Base-by-base conservation (phyloP, 2,888 invertebrate genomes). In the Zaprionus lineosus region DNA sequence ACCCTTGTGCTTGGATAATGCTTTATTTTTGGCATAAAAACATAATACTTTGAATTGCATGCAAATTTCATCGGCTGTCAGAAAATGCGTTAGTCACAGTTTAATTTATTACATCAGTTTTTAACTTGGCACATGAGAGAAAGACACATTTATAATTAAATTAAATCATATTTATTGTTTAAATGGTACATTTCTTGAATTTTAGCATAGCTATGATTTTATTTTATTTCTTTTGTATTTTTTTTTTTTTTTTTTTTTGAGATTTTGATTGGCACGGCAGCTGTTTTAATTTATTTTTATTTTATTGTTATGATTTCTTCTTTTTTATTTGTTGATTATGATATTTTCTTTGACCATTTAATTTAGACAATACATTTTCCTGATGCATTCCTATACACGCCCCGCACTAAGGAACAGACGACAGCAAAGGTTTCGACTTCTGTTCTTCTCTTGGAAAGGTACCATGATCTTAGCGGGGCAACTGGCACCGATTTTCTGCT, bases 231-330 rank as follows among this genome's bases (percentile, higher is more conserved):
- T n/a, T 52, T 15, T 59, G 39, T 68, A 74, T 65, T 74, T 69
- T 69, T 69, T 33, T 47, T 41, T 31, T 24, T 29, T 24, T 9
- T 69, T 33, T 47, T 41, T 31, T 24, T 29, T 24, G 8, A 37
- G 31, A 47, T 44, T 57, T 40, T 75, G 81, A 78, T 79, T 83
- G 83, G 57, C 81, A 59, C 36, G 44, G 26, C 78, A 78, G 79
- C 83, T 78, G 78, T 46, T 59, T 70, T 68, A 11, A 29, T 31
- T 56, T 34, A 40, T 55, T 51, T 29, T 43, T 40, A 53, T 57
- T 19, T 41, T 40, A 53, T 57, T 19, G 40, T 37, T 33, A 34
- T 34, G 21, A 34, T 36, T 11, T 29, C 14, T 12, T 24, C 43
- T 24, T 26, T 14, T 19, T 12, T 43, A n/a, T 28, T 21, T 51